Evolutionary conservation across 2,113 vertebrate genomes (phyloP), one percentile per base, ranked within the genome.

Genomic region (Crocuta crocuta): DNA sequence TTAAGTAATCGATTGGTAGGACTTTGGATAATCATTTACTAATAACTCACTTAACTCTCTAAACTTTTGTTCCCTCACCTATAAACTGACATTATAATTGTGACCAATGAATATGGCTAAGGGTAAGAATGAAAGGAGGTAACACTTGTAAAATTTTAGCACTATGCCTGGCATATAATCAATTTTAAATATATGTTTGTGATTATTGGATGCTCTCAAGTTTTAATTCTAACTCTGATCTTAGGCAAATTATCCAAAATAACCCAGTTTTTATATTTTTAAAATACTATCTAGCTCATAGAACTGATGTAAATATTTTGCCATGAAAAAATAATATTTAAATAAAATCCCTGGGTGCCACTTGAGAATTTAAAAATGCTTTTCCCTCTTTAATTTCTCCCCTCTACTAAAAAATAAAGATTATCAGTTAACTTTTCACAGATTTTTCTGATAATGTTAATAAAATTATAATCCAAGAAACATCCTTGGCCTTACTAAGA

Each of bases 381-480:
- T 63, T 24, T 35, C 15, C 1, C 1, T 87, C 68, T 94, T 96
- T 93, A 89, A 87, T 63, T 65, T 74, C 19, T 91, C 48, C 78
- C 31, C 13, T 95, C 17, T 19, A 31, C 10, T n/a, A 70, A 73
- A 94, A 76, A 71, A 82, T 28, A 92, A 87, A 83, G 24, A 50
- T 92, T 92, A 66, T 8, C 39, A 78, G 73, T 91, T 80, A 93
- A 85, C 73, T 88, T 89, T 96, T 71, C 87, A 78, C 68, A 92
- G 23, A 63, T 55, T 96, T 95, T 93, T 92, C 39, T 76, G 33
- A 96, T 92, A 79, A 74, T 43, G 9, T 92, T 97, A 68, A 68
- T 66, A 31, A 94, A 97, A 95, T 90, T 82, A 87, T 63, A 97
- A 92, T 74, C 53, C 78, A 96, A 93, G 50, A 89, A 89, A 94